Conservation (phyloP, 2,113 vertebrate species). For the Heptranchias perlo region DNA sequence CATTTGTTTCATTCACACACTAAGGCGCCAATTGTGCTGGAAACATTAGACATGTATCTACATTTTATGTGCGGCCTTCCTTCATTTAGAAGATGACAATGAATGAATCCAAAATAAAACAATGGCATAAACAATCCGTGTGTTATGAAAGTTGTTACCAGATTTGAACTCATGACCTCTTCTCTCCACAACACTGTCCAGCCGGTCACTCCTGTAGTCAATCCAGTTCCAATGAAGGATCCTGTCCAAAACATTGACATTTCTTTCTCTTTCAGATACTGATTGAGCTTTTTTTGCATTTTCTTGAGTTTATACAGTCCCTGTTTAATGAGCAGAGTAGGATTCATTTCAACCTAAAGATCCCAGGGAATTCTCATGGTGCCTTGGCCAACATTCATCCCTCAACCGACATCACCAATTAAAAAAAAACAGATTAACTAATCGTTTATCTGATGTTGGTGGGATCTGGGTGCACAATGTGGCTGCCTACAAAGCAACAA, state of each 20-base stretch:
- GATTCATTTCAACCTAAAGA: background rate
- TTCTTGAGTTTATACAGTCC: background rate
- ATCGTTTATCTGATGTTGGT: background rate
- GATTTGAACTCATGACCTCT: background rate
- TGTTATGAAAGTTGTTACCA: background rate
- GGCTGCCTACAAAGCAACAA: background rate
- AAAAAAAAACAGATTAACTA: background rate
- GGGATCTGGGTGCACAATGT: background rate
- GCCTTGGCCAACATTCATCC: background rate
- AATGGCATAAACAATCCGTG: background rate
- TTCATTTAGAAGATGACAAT: background rate
- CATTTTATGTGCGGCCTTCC: background rate
- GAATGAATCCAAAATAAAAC: background rate
- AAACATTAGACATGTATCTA: background rate
- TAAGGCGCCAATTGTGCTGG: background rate
- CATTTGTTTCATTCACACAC: background rate
- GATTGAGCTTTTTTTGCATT: background rate
- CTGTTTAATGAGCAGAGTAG: background rate
- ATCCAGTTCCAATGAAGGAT: background rate
- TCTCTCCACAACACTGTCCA: too few species aligned
- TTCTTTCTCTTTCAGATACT: too few species aligned
- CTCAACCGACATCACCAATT: too few species aligned
- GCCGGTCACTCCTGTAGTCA: background rate
- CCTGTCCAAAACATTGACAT: background rate
- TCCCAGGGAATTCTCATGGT: background rate